A percentile compares a stretch with the other conserved stretches of the same genome.
Evolutionary conservation across 2,113 vertebrate species (phyloP).

Genomic region (Bucco capensis): DNA sequence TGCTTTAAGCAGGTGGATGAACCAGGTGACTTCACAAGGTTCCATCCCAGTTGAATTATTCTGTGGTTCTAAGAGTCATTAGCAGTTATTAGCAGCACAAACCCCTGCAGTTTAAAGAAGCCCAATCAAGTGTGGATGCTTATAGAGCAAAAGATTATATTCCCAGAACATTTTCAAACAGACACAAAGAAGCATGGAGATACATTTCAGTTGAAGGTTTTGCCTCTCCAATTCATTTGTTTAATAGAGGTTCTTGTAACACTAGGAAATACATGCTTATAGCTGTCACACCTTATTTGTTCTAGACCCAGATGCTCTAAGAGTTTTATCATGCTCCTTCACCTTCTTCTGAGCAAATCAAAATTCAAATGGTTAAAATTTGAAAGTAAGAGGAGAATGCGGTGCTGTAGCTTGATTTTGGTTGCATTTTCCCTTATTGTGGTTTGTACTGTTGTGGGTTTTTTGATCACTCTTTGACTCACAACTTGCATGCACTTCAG

Average conservation of each 20-base stretch:
- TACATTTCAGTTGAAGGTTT: neutral
- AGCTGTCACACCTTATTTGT: neutral
- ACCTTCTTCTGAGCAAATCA: neutral
- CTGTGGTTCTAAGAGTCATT: neutral
- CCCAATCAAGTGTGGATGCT: neutral
- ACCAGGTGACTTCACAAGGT: neutral
- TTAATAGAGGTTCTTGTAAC: neutral
- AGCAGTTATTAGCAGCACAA: neutral
- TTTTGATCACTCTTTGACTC: slow-evolving; percentile 11
- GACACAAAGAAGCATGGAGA: neutral
- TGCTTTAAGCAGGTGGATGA: neutral
- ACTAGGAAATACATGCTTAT: neutral
- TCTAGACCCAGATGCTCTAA: neutral
- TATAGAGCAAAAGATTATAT: neutral
- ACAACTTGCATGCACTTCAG: neutral
- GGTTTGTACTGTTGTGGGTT: neutral
- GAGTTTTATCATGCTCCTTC: neutral
- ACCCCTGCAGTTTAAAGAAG: neutral
- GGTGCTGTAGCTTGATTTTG: neutral
- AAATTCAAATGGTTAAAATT: neutral
- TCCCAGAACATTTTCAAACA: neutral
- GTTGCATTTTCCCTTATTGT: neutral
- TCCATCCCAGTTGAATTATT: neutral
- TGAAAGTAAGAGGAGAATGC: neutral
- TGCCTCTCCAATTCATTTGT: neutral